A percentile compares a stretch with the other conserved stretches of the same genome.
phyloP scores from a whole-genome alignment of 2,113 vertebrate genomes.

The Mastomys coucha region DNA sequence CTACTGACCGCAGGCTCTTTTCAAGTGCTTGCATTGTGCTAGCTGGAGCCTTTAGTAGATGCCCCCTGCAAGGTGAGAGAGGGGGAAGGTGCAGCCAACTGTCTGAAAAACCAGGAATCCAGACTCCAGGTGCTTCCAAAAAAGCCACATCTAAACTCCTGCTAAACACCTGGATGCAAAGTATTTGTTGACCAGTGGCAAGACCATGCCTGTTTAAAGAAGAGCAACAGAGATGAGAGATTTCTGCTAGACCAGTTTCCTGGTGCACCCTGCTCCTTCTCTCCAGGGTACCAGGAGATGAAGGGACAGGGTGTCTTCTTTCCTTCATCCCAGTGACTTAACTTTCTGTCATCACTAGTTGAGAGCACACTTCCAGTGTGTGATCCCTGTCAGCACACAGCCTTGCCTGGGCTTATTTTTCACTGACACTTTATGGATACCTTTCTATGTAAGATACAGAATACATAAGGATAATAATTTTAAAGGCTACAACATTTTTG shows the following conservation, averaged over 20 bases:
- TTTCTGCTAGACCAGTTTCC: background rate
- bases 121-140: background rate
- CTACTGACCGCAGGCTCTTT: background rate
- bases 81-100: background rate
- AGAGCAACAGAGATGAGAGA: background rate
- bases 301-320: background rate
- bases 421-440: background rate
- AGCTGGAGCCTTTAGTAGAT: background rate
- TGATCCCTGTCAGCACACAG: background rate
- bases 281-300: background rate
- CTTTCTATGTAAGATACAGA: background rate
- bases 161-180: background rate
- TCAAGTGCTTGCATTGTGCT: background rate
- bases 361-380: background rate
- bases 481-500: background rate
- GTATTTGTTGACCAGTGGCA: background rate
- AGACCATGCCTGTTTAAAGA: background rate
- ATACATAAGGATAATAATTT: background rate
- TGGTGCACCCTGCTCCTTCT: background rate
- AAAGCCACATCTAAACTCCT: background rate
- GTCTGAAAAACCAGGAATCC: background rate
- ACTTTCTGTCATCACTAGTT: background rate
- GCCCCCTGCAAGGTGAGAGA: background rate
- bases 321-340: background rate
- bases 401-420: conserved; percentile 11